phyloP scores from a whole-genome alignment of 2,888 invertebrate genomes.

The Lomographa bimaculata region DNA sequence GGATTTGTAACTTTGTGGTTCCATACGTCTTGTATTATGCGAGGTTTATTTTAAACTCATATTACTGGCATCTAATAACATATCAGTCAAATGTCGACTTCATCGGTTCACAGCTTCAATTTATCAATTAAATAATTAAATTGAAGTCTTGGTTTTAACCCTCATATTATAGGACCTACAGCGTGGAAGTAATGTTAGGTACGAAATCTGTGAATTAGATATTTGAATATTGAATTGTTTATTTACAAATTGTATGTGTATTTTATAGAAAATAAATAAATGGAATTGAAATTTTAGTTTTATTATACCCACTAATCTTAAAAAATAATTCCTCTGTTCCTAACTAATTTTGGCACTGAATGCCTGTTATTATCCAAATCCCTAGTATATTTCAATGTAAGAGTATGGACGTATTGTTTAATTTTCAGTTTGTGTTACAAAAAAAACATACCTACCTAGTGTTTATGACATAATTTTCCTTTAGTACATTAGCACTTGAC shows the following conservation, averaged over 20 bases:
- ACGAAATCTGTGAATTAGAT: constrained; percentile 72
- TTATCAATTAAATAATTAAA: constrained; percentile 14
- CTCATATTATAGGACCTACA: constrained; percentile 38
- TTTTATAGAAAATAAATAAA: constrained; percentile 81
- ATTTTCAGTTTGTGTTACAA: no score
- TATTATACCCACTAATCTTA: no score
- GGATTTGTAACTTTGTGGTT: no score
- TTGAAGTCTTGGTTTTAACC: constrained; percentile 15
- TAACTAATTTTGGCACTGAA: no score
- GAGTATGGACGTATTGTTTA: no score
- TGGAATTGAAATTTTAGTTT: constrained; percentile 42
- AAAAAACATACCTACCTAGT: no score
- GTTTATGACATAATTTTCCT: no score
- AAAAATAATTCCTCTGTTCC: no score
- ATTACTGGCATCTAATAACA: constrained; percentile 50
- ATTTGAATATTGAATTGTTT: constrained; percentile 80
- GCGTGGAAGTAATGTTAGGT: constrained; percentile 63
- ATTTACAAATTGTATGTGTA: constrained; percentile 84
- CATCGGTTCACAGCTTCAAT: constrained; percentile 33
- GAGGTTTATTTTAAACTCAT: constrained; percentile 5
- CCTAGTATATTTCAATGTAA: no score
- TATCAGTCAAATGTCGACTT: constrained; percentile 53
- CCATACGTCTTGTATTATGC: not conserved
- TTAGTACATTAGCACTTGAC: no score
- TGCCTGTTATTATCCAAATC: no score